Evolutionary conservation across 2,797 vertebrate genomes (phyloP).

Genomic region (Geotria australis): DNA sequence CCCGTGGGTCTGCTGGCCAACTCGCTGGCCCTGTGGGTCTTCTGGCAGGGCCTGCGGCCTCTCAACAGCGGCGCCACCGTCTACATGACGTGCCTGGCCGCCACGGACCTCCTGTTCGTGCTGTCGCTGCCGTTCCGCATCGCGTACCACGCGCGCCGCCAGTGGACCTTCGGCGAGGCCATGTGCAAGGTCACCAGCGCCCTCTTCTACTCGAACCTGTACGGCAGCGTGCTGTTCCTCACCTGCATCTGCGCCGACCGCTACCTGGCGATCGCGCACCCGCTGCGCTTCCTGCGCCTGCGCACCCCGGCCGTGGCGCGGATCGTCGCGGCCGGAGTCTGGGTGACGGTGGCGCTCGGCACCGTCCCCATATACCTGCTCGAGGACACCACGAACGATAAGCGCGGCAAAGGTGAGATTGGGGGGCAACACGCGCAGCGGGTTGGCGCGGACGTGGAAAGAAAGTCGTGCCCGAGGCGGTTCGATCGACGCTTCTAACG

Average conservation of each 20-base stretch:
- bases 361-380: constrained; percentile 10
- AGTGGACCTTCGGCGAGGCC: rapidly evolving
- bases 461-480: too few species aligned
- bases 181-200: constrained; percentile 9
- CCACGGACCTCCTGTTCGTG: constrained; percentile 14
- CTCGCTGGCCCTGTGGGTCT: too few species aligned
- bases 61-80: constrained; percentile 11
- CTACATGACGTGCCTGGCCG: constrained; percentile 24
- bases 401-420: too few species aligned
- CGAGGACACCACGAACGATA: background rate
- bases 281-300: constrained; percentile 8
- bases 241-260: constrained; percentile 18
- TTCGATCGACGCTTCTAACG: too few species aligned
- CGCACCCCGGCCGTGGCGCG: constrained; percentile 10
- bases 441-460: too few species aligned
- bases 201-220: constrained; percentile 22
- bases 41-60: background rate
- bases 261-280: constrained; percentile 17
- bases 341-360: constrained; percentile 9
- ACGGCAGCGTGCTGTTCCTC: constrained; percentile 23
- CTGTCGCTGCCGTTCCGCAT: constrained; percentile 15
- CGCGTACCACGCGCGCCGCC: constrained; percentile 5
- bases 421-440: too few species aligned
- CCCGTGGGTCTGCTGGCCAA: too few species aligned
- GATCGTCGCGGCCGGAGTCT: constrained; percentile 13